A percentile compares a stretch with the other conserved stretches of the same genome.
These are phyloP conservation scores for Melanostigma gelatinosum DNA, from an alignment of 2,113 vertebrate genomes.

Conservation along the genomic window DNA sequence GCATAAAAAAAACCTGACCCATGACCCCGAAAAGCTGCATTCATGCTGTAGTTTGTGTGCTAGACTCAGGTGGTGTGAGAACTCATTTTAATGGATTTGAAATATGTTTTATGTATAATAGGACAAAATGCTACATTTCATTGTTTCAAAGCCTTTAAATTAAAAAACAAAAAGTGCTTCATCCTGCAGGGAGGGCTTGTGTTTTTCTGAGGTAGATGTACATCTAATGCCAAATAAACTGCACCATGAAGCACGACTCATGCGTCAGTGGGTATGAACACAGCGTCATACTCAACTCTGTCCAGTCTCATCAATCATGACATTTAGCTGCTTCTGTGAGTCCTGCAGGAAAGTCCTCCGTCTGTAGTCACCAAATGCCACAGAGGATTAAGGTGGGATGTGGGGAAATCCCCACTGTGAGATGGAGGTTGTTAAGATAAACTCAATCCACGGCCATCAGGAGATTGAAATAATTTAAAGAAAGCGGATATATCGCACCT, in stretches of 20 bases:
- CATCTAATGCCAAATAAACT: conserved; percentile 98
- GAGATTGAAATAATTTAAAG: conserved; percentile 64
- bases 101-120: conserved; percentile 73
- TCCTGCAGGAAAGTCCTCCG: conserved; percentile 56
- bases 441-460: conserved; percentile 23
- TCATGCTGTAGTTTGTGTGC: conserved; percentile 52
- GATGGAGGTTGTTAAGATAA: conserved; percentile 10
- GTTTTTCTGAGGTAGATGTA: conserved; percentile 87
- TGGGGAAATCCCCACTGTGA: conserved; percentile 58
- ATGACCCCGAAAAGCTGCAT: conserved; percentile 41
- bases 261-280: conserved; percentile 53
- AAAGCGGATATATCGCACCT: conserved; percentile 52
- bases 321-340: conserved; percentile 46
- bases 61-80: conserved; percentile 76
- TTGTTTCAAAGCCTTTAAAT: conserved; percentile 83
- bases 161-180: conserved; percentile 65
- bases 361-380: conserved; percentile 65
- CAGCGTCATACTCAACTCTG: conserved; percentile 25
- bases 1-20: conserved; percentile 14
- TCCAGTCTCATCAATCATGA: conserved; percentile 26
- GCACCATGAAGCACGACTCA: conserved; percentile 83
- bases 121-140: conserved; percentile 73
- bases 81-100: conserved; percentile 53
- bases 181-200: conserved; percentile 79
- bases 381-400: conserved; percentile 51